Base-by-base conservation (phyloP, 2,797 vertebrate genomes). In the Vultur gryphus region DNA sequence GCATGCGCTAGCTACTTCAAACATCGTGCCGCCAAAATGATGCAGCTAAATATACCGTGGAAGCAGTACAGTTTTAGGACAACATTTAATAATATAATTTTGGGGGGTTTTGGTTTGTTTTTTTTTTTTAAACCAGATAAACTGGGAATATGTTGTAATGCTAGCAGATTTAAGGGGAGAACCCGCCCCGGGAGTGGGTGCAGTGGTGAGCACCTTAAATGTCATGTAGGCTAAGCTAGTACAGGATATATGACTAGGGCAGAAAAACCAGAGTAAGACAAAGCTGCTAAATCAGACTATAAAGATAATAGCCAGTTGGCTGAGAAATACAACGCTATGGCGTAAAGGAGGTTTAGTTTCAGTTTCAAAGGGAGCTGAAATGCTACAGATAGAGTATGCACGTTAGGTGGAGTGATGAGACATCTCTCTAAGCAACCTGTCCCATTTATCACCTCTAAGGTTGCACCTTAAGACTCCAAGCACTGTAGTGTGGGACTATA, bases 11-110 rank as follows among this genome's bases (percentile, higher is more conserved):
- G 52, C 76, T 57, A 5, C 64, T 64, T 57, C 64, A 64, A 13
- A 64, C 3, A 1, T 13, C 2, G 0, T 20, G 44, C 65, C 76
- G 64, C 29, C 58, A 46, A 28, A 52, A 17, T 1, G n/a, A 41
- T 35, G n/a, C 55, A 52, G 51, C 57, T 52, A 44, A 87, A 82
- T 12, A 35, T 7, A 31, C 7, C 19, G 16, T 23, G 33, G 49
- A 44, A 75, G 43, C 37, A 70, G 70, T 5, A 57, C 20, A 16
- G 18, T 23, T 70, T 70, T 64, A 52, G 64, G 58, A 52, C 25
- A 71, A 49, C 58, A 23, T 65, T n/a, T 70, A 57, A 64, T 62
- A 69, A 61, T n/a, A 37, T 10, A 5, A 16, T 26, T 58, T 44
- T 23, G 20, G 35, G 35, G 35, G 35, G 9, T 7, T 7, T n/a